Base-by-base conservation (phyloP, 2,888 invertebrate genomes). In the Chrysolina haemoptera region DNA sequence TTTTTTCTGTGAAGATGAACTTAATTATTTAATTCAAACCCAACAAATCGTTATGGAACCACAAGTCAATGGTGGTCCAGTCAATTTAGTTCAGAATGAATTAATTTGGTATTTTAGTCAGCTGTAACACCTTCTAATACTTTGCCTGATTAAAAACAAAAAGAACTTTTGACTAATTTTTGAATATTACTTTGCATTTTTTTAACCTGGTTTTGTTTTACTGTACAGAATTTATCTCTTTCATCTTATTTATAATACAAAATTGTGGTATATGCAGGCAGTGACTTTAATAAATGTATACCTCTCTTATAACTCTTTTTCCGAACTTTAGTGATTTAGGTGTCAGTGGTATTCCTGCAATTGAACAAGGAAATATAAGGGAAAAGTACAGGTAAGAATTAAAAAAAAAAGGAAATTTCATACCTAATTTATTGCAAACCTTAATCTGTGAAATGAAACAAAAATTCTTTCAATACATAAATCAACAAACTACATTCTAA, bases 11-110 rank as follows among this genome's bases (percentile, higher is more conserved):
- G 48, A 65, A 66, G 48, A 72, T n/a, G 53, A 72, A 63, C 53
- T 69, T 62, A 55, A 73, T 73, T 73, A 73, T 73, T 69, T 68
- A 59, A 65, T 73, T 55, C 20, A 55, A 65, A 66, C 62, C 48
- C 46, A 65, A 48, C 65, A 65, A 65, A 43, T 65, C 18, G 9
- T 10, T 14, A 16, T 65, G 46, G 65, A 65, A 40, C 64, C 40
- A 64, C 64, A 64, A 64, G 64, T 64, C 43, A n/a, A 40, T 40
- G 64, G 64, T 41, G 20, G 20, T 16, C 18, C 43, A 43, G 64
- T 64, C 64, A 64, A 64, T 64, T 64, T 41, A 41, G 40, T 40
- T 64, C 64, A 64, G 16, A 64, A 64, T 64, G 64, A 64, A 64
- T 43, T 64, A 6, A 64, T 64, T 41, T n/a, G 40, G 18, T 64